Conservation (phyloP, 2,113 vertebrate genomes). For the Cyprinodon variegatus region DNA sequence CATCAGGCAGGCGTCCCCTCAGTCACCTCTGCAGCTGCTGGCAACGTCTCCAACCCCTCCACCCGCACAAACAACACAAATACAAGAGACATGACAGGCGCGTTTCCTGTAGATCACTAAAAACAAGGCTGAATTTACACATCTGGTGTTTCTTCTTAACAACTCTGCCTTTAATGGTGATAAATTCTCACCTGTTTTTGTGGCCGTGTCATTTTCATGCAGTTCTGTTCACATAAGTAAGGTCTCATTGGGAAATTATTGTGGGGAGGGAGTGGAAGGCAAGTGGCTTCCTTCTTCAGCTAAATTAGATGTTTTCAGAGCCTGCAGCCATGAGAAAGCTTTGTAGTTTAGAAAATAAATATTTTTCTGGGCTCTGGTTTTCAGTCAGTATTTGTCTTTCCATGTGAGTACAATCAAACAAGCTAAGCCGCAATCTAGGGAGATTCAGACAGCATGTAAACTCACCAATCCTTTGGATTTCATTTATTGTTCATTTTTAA, state of each 20-base stretch:
- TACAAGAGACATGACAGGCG: slow-evolving; percentile 46
- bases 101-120: slow-evolving; percentile 57
- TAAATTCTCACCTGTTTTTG: slow-evolving; percentile 19
- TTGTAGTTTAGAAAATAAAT: slow-evolving; percentile 63
- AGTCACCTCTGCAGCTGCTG: slow-evolving; percentile 83
- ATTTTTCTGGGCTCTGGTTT: slow-evolving; percentile 46
- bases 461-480: slow-evolving; percentile 2
- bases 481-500: not conserved
- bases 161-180: slow-evolving; percentile 25
- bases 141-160: slow-evolving; percentile 36
- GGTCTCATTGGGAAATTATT: slow-evolving; percentile 23
- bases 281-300: slow-evolving; percentile 43
- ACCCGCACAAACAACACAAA: slow-evolving; percentile 49
- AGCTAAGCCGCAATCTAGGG: slow-evolving; percentile 29
- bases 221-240: slow-evolving; percentile 14
- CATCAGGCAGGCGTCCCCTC: slow-evolving; percentile 75
- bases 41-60: slow-evolving; percentile 67
- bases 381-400: slow-evolving; percentile 55
- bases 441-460: slow-evolving; percentile 34
- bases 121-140: slow-evolving; percentile 54
- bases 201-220: slow-evolving; percentile 13
- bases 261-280: slow-evolving; percentile 20
- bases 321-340: slow-evolving; percentile 52
- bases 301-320: slow-evolving; percentile 65
- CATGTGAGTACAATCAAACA: slow-evolving; percentile 33